These are phyloP conservation scores for Polypterus bichir DNA, from an alignment of 2,113 vertebrate genomes.

Conservation along the genomic window DNA sequence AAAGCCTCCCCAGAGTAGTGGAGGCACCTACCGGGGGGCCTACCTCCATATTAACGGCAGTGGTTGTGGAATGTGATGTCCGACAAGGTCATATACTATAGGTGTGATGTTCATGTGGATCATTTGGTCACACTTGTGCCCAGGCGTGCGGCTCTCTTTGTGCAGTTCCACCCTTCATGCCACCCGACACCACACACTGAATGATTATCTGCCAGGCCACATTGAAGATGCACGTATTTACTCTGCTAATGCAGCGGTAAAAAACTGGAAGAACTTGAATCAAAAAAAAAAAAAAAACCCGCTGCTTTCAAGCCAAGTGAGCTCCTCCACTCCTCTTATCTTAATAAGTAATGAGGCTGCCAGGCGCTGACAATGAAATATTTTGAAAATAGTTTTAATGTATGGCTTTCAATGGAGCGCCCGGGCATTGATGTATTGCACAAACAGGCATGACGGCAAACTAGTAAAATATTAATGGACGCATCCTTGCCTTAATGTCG, in stretches of 20 bases:
- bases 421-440: constrained; percentile 93
- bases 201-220: too few relatives aligned
- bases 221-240: too few relatives aligned
- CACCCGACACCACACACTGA: too few relatives aligned
- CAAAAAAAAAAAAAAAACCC: constrained; percentile 1
- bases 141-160: too few relatives aligned
- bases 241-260: neutral
- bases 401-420: constrained; percentile 85
- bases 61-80: too few relatives aligned
- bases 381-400: constrained; percentile 99
- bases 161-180: too few relatives aligned
- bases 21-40: too few relatives aligned
- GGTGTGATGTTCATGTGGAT: too few relatives aligned
- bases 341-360: constrained; percentile 99
- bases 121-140: too few relatives aligned
- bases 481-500: constrained; percentile 57
- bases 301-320: constrained; percentile 57
- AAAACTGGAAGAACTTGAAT: constrained; percentile 4
- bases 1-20: too few relatives aligned
- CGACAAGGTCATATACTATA: too few relatives aligned
- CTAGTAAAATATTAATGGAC: constrained; percentile 95
- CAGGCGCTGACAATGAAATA: constrained; percentile 98
- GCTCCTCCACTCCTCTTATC: constrained; percentile 85
- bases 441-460: constrained; percentile 73
- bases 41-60: too few relatives aligned